Conservation (phyloP, 2,888 invertebrate genomes). For the Scaptomyza parva region DNA sequence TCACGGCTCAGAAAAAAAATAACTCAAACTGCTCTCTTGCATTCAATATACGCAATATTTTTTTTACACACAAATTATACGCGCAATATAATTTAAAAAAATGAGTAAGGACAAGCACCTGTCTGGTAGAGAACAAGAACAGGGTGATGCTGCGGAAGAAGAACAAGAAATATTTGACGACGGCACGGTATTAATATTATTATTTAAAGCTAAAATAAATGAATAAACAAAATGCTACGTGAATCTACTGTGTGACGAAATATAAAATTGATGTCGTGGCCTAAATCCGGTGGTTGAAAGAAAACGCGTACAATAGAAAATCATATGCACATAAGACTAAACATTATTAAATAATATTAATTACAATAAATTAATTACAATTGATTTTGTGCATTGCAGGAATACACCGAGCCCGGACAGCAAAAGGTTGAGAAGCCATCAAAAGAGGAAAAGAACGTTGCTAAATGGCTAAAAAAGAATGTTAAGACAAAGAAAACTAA, state of each 20-base stretch:
- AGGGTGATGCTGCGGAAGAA: slow-evolving; percentile 49
- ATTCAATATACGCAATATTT: slow-evolving; percentile 3
- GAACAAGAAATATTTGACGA: slow-evolving; percentile 74
- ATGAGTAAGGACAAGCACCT: slow-evolving; percentile 56
- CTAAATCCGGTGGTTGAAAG: slow-evolving; percentile 46
- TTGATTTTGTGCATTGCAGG: slow-evolving; percentile 66
- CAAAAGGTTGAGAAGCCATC: slow-evolving; percentile 90
- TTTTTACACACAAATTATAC: slow-evolving; percentile 6
- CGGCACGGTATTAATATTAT: slow-evolving; percentile 57
- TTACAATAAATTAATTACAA: neutral
- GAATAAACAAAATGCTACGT: slow-evolving; percentile 19
- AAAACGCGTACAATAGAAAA: slow-evolving; percentile 1
- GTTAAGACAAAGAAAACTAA: slow-evolving; percentile 98
- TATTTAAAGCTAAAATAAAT: too few species aligned
- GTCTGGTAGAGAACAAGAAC: slow-evolving; percentile 12
- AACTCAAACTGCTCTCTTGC: slow-evolving; percentile 12
- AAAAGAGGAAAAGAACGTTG: slow-evolving; percentile 96
- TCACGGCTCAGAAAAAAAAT: slow-evolving; percentile 51
- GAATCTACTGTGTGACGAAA: slow-evolving; percentile 52
- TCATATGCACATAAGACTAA: slow-evolving; percentile 2
- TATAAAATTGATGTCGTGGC: slow-evolving; percentile 70
- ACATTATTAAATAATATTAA: too few species aligned
- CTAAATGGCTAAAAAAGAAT: slow-evolving; percentile 97
- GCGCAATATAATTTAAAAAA: slow-evolving; percentile 10
- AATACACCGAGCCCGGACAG: slow-evolving; percentile 85